Percentiles rank a stretch among this genome's conserved stretches.
Conservation (phyloP, 2,113 vertebrate genomes). For the Syngnathus scovelli region DNA sequence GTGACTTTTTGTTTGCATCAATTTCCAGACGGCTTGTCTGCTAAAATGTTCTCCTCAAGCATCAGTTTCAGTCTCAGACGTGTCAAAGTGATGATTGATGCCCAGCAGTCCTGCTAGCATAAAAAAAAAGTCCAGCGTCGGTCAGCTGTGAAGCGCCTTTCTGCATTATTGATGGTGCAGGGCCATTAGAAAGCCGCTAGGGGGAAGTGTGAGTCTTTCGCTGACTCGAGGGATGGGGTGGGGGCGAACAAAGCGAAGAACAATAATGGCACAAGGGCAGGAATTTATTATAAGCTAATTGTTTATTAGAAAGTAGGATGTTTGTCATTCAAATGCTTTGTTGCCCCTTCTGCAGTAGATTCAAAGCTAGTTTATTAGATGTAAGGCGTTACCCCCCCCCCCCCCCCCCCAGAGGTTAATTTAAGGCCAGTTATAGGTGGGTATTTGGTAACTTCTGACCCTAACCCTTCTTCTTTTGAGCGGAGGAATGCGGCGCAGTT, state of each 20-base stretch:
- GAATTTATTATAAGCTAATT: neutral
- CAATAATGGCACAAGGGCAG: conserved; percentile 27
- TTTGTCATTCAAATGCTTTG: no score
- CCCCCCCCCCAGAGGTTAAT: no score
- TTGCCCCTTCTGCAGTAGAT: no score
- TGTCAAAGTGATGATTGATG: neutral
- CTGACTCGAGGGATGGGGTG: conserved; percentile 9
- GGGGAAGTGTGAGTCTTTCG: conserved; percentile 70
- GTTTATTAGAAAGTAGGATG: neutral
- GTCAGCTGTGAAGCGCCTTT: neutral
- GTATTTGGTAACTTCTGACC: no score
- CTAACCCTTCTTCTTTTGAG: no score
- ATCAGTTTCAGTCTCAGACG: neutral
- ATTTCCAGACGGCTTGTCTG: conserved; percentile 49
- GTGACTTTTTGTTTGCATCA: conserved; percentile 82
- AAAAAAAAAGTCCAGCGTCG: conserved; percentile 37
- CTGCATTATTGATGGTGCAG: neutral
- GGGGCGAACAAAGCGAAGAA: conserved; percentile 42
- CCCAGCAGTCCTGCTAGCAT: conserved; percentile 27
- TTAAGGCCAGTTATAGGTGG: no score
- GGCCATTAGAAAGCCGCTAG: conserved; percentile 33
- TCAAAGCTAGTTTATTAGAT: no score
- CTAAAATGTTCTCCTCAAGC: neutral
- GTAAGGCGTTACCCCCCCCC: no score
- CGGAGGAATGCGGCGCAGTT: no score